These are phyloP conservation scores for Sturmia bella DNA, from an alignment of 2,888 invertebrate species.

Conservation along the genomic window DNA sequence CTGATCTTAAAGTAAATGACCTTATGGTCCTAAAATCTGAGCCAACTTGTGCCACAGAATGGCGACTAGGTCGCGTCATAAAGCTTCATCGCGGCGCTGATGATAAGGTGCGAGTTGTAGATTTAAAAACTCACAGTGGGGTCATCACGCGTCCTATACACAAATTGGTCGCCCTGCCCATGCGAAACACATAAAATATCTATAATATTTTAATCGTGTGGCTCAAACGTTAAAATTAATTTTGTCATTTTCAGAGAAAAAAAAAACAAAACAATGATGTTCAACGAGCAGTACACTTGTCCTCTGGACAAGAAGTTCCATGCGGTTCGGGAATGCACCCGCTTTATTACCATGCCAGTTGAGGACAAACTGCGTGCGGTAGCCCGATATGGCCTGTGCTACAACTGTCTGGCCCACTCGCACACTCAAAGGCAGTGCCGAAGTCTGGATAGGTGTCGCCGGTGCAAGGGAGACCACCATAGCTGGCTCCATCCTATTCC, in stretches of 20 bases:
- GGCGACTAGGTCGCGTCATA: not conserved
- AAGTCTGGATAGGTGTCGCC: not conserved
- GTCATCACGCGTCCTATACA: not conserved
- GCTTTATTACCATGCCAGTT: not conserved
- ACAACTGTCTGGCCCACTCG: not conserved
- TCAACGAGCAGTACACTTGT: not conserved
- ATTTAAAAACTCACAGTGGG: not conserved
- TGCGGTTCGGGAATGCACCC: not conserved
- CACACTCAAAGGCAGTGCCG: not conserved
- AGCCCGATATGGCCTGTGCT: not conserved
- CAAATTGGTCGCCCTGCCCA: not conserved
- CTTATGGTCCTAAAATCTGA: not conserved
- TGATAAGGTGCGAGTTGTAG: not conserved
- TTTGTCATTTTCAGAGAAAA: too few relatives aligned
- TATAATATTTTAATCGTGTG: not conserved
- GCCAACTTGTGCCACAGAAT: constrained; percentile 4
- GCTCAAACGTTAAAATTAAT: not conserved
- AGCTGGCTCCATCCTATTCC: not conserved
- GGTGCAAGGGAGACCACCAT: not conserved
- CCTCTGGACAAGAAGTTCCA: not conserved
- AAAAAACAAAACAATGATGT: not conserved
- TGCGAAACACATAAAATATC: not conserved
- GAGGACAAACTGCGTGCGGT: not conserved
- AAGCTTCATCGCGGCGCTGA: not conserved
- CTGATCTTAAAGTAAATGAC: not conserved